phyloP scores from a whole-genome alignment of 2,888 invertebrate species.

The Leptinotarsa haldemani region DNA sequence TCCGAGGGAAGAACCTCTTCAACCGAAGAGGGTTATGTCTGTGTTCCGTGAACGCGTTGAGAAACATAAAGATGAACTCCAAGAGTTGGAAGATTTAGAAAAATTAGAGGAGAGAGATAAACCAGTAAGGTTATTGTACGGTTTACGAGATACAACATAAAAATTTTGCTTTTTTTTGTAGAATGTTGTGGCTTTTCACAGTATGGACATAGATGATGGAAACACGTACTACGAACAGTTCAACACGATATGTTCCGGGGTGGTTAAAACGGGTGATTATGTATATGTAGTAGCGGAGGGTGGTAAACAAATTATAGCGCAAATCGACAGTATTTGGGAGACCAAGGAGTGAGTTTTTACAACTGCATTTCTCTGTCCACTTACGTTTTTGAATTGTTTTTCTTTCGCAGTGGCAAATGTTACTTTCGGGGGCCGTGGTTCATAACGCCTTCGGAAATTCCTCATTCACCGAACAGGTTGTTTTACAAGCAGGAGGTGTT shows the following conservation, averaged over 20 bases:
- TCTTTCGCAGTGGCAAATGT: slow-evolving; percentile 80
- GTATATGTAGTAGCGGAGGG: slow-evolving; percentile 94
- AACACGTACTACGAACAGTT: slow-evolving; percentile 94
- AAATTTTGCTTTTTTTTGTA: slow-evolving; percentile 60
- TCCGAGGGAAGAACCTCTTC: slow-evolving; percentile 79
- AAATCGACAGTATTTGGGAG: slow-evolving; percentile 95
- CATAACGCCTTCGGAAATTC: slow-evolving; percentile 88
- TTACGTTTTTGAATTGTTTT: slow-evolving; percentile 21
- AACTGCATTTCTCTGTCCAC: background rate
- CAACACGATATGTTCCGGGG: slow-evolving; percentile 84
- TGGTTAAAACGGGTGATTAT: slow-evolving; percentile 91
- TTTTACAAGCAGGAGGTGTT: slow-evolving; percentile 96
- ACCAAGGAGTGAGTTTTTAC: slow-evolving; percentile 78
- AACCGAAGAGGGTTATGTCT: slow-evolving; percentile 89
- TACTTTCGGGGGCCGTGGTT: slow-evolving; percentile 96
- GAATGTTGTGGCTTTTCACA: slow-evolving; percentile 82
- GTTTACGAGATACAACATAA: no score
- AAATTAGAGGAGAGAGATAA: slow-evolving; percentile 87
- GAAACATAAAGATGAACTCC: slow-evolving; percentile 90
- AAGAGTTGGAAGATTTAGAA: slow-evolving; percentile 84
- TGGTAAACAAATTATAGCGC: slow-evolving; percentile 90
- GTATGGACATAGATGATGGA: slow-evolving; percentile 76
- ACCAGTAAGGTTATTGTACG: slow-evolving; percentile 73
- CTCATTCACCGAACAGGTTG: slow-evolving; percentile 79
- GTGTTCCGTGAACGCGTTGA: slow-evolving; percentile 92